These are phyloP conservation scores for Hoplostethus atlanticus DNA, from an alignment of 2,797 vertebrate genomes.

Conservation along the genomic window DNA sequence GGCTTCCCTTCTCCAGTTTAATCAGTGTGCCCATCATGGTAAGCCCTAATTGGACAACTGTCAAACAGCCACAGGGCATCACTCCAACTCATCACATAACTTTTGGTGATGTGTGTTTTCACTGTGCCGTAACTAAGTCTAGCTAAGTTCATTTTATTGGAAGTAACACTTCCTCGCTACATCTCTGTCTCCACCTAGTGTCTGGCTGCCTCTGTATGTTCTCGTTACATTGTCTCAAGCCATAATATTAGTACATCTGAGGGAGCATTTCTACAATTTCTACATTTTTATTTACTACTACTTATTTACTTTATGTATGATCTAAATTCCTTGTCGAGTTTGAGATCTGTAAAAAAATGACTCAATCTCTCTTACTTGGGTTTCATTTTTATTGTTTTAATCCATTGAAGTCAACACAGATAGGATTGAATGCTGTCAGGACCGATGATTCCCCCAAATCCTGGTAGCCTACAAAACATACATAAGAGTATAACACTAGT, in stretches of 20 bases:
- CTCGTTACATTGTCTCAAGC: not conserved
- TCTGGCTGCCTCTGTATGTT: constrained; percentile 5
- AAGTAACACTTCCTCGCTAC: constrained; percentile 9
- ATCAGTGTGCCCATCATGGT: constrained; percentile 55
- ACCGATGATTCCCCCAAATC: constrained; percentile 63
- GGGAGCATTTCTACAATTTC: no score
- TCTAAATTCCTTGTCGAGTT: not conserved
- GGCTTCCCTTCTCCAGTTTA: constrained; percentile 47
- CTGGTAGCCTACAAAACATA: constrained; percentile 79
- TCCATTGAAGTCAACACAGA: constrained; percentile 84
- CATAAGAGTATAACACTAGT: constrained; percentile 73
- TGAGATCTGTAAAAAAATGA: constrained; percentile 8
- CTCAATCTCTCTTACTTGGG: not conserved
- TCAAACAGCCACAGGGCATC: constrained; percentile 52
- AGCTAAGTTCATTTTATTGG: constrained; percentile 42
- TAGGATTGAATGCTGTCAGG: constrained; percentile 75
- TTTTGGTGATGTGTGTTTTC: constrained; percentile 54
- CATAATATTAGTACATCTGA: no score
- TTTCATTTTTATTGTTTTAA: constrained; percentile 76
- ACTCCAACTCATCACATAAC: constrained; percentile 41
- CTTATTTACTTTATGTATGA: no score
- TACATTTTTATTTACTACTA: not conserved
- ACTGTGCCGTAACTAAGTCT: constrained; percentile 34
- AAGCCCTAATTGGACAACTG: constrained; percentile 66
- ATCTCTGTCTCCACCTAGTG: constrained; percentile 75